Conservation (phyloP, 2,888 invertebrate species). For the Dromius quadrimaculatus region DNA sequence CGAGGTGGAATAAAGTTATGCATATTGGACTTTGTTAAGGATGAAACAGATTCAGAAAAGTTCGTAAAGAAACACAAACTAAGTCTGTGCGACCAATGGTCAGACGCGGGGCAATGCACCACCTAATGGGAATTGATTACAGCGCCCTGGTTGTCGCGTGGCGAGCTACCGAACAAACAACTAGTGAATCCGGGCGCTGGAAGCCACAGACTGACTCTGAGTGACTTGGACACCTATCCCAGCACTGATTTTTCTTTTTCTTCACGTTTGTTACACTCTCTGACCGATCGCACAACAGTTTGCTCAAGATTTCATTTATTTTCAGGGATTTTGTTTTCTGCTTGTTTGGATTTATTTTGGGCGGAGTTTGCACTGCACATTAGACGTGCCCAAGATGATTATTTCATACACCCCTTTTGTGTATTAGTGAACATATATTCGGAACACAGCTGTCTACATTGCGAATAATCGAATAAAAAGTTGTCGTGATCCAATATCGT, state of each 20-base stretch:
- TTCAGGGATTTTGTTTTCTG: neutral
- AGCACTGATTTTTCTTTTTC: conserved; percentile 21
- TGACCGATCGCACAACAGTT: conserved; percentile 16
- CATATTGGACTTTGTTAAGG: neutral
- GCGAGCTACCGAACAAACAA: conserved; percentile 35
- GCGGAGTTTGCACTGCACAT: too few relatives aligned
- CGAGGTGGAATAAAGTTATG: neutral
- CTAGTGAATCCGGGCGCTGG: neutral
- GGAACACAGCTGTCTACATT: conserved; percentile 1
- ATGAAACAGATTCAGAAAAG: too few relatives aligned
- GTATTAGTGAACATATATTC: conserved; percentile 32
- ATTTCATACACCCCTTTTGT: too few relatives aligned
- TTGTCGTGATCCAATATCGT: conserved; percentile 39
- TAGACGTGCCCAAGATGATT: too few relatives aligned
- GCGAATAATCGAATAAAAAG: conserved; percentile 33
- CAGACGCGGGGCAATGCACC: neutral
- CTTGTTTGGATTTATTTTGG: neutral
- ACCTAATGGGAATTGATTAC: conserved; percentile 49
- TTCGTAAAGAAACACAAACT: too few relatives aligned
- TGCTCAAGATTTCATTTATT: conserved; percentile 6
- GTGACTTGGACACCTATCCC: conserved; percentile 18
- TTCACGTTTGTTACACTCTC: conserved; percentile 2
- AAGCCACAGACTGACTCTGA: conserved; percentile 1
- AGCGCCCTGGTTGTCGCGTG: conserved; percentile 32
- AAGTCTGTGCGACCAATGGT: neutral